These are phyloP conservation scores for Orthonychiurus folsomi DNA, from an alignment of 2,888 invertebrate species.

Conservation along the genomic window DNA sequence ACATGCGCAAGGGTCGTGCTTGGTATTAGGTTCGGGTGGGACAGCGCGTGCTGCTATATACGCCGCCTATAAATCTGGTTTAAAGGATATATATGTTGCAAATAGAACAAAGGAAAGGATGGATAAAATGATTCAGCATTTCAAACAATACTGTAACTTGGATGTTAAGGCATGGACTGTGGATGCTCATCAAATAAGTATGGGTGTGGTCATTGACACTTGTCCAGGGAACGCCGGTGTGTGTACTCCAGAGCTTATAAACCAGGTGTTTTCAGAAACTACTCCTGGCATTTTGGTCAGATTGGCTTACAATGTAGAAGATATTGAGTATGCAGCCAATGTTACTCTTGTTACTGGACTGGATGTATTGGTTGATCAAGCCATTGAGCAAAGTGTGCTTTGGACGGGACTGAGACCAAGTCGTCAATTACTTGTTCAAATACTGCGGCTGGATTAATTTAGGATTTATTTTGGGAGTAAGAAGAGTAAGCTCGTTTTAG, in stretches of 20 bases:
- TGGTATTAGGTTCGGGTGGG: slow-evolving; percentile 7
- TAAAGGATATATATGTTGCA: not conserved
- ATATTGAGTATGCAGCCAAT: not conserved
- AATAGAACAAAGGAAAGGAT: not conserved
- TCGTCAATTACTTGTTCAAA: not conserved
- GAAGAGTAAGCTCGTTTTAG: too few species aligned
- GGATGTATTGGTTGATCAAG: slow-evolving; percentile 11
- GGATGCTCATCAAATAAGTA: not conserved
- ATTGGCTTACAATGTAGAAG: slow-evolving; percentile 4
- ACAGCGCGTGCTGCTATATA: slow-evolving; percentile 11
- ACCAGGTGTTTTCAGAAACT: not conserved
- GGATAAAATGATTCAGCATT: not conserved
- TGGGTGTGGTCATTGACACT: not conserved
- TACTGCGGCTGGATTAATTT: too few species aligned
- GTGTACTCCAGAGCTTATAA: not conserved
- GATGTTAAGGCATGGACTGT: not conserved
- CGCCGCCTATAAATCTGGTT: not conserved
- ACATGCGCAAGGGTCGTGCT: not conserved
- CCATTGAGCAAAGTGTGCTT: not conserved
- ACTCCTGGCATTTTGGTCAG: not conserved
- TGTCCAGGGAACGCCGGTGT: not conserved
- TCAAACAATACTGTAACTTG: not conserved
- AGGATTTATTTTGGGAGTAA: too few species aligned
- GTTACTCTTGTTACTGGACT: not conserved
- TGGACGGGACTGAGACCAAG: slow-evolving; percentile 10